Evolutionary conservation across 2,113 vertebrate genomes (phyloP).

Genomic region (Microcebus tavaratra): DNA sequence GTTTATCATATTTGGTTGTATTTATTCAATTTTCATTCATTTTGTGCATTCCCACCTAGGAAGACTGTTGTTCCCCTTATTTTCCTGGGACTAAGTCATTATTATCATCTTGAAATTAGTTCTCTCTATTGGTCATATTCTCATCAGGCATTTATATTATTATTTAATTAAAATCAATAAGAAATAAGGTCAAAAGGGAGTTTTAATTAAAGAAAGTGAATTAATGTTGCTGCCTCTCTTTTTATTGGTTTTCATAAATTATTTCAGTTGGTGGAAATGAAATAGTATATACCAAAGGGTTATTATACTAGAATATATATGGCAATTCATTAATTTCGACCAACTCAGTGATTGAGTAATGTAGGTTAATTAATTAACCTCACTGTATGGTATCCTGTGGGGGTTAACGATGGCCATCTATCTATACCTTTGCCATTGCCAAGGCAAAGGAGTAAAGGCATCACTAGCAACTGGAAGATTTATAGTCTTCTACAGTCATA

Average conservation of each 20-base stretch:
- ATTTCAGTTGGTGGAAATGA: conserved; percentile 24
- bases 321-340: background rate
- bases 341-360: background rate
- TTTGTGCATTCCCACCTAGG: background rate
- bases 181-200: background rate
- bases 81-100: background rate
- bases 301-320: background rate
- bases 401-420: background rate
- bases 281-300: background rate
- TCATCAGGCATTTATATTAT: background rate
- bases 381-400: background rate
- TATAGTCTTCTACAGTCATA: background rate
- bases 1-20: background rate
- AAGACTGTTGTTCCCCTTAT: background rate
- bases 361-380: conserved; percentile 5
- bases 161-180: background rate
- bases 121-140: background rate
- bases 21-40: background rate
- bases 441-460: background rate
- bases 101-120: background rate
- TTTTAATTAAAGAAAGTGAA: conserved; percentile 22
- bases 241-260: conserved; percentile 14
- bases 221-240: background rate
- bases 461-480: background rate
- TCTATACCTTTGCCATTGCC: background rate